Conservation (phyloP, 2,113 vertebrate species). For the Daboia siamensis region DNA sequence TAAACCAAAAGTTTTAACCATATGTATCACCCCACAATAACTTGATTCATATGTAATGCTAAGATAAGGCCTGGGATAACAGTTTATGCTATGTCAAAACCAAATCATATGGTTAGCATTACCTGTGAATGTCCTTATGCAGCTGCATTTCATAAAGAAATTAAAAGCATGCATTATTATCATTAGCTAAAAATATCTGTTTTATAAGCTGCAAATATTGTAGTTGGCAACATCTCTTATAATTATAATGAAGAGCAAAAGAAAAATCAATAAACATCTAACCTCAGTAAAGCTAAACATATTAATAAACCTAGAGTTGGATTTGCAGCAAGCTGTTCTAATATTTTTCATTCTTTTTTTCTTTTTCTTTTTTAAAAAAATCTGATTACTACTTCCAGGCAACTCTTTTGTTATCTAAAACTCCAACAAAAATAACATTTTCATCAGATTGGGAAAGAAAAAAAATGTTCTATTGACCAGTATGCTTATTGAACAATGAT, state of each 20-base stretch:
- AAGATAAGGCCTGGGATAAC: neutral
- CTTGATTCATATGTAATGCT: neutral
- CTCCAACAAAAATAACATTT: slow-evolving; percentile 63
- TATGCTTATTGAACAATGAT: neutral
- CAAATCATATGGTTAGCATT: neutral
- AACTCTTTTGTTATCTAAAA: slow-evolving; percentile 70
- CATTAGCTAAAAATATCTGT: neutral
- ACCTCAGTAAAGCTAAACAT: neutral
- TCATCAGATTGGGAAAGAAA: slow-evolving; percentile 57
- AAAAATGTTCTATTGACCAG: neutral
- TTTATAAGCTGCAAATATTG: neutral
- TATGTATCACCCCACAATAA: neutral
- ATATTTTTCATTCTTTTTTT: slow-evolving; percentile 60
- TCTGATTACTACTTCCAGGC: slow-evolving; percentile 68
- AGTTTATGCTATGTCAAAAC: neutral
- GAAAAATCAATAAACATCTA: neutral
- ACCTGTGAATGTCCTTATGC: neutral
- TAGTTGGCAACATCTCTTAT: neutral
- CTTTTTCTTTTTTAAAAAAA: slow-evolving; percentile 39
- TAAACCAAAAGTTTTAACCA: neutral
- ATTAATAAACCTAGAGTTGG: neutral
- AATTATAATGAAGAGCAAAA: neutral
- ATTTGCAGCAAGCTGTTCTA: slow-evolving; percentile 47
- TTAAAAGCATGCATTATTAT: neutral
- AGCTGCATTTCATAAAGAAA: neutral